phyloP scores from a whole-genome alignment of 2,888 invertebrate species.

The Strigamia crassipes region DNA sequence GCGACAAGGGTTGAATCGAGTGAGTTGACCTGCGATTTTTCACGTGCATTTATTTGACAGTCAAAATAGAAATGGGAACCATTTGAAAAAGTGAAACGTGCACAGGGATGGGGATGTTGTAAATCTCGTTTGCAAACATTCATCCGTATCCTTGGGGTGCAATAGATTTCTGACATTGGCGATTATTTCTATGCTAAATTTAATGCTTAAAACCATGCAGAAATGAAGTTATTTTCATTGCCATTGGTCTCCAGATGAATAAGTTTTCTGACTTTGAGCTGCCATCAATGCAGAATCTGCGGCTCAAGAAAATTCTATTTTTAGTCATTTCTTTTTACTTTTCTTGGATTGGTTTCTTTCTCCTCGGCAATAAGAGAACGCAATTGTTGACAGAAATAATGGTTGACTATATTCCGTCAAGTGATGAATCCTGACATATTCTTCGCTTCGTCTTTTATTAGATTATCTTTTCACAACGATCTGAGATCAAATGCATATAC shows the following conservation, averaged over 20 bases:
- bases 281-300: neutral
- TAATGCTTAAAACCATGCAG: conserved; percentile 34
- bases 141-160: conserved; percentile 24
- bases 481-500: conserved; percentile 24
- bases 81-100: conserved; percentile 32
- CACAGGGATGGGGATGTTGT: conserved; percentile 13
- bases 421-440: conserved; percentile 29
- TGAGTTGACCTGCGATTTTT: neutral
- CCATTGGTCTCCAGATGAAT: conserved; percentile 21
- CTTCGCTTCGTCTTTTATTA: conserved; percentile 27
- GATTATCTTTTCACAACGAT: conserved; percentile 20
- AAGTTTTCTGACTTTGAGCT: neutral
- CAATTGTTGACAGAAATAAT: conserved; percentile 25
- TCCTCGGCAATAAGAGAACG: neutral
- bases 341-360: neutral
- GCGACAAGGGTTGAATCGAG: neutral
- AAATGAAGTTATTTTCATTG: conserved; percentile 15
- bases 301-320: neutral
- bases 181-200: conserved; percentile 38
- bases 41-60: conserved; percentile 28
- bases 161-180: conserved; percentile 27
- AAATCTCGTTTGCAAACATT: conserved; percentile 32
- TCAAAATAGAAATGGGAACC: conserved; percentile 35
- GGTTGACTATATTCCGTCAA: conserved; percentile 34
- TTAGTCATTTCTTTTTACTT: neutral